Base-by-base conservation (phyloP, 2,888 invertebrate genomes). In the Tillus elongatus region DNA sequence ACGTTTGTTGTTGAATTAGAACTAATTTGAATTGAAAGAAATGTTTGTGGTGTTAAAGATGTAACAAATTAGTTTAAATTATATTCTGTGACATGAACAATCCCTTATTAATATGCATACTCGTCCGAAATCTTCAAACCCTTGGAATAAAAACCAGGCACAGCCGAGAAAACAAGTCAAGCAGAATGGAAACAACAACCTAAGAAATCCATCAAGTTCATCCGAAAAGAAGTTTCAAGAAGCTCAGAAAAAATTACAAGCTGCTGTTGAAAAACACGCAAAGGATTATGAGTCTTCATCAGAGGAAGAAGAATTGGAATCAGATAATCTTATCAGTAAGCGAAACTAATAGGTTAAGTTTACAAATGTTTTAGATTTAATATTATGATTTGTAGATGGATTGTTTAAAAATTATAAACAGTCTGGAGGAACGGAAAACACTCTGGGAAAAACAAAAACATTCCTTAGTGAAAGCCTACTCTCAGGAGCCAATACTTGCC, bases 401-500 rank as follows among this genome's bases (percentile, higher is more conserved):
- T 61, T 75, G 12, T 64, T 73, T 28, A 65, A 69, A 42, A 64
- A 67, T 41, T 76, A 75, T 49, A 55, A 60, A 4, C 52, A 54
- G 36, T 49, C 58, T 43, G 63, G 65, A 13, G 68, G 64, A 2
- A 56, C 64, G 42, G 57, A 56, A 35, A 67, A 60, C 16, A 68
- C 71, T 50, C 54, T 72, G 4, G 67, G 67, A 32, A 69, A 79
- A 51, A 84, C 85, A 3, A 75, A 79, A 53, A 74, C 76, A 33
- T 79, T 83, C 56, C 66, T 92, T 35, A 80, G 85, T 56, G 86
- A 89, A 61, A 73, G 80, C 0, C 75, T 90, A 48, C 78, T 82
- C 52, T 82, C 87, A 12, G 83, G 86, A 4, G 75, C 84, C 4
- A 78, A 82, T 2, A 83, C 85, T 8, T 95, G 95, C 57, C 73